A percentile compares a stretch with the other conserved stretches of the same genome.
Conservation (phyloP, 2,797 vertebrate genomes). For the Philypnodon macrostomus region DNA sequence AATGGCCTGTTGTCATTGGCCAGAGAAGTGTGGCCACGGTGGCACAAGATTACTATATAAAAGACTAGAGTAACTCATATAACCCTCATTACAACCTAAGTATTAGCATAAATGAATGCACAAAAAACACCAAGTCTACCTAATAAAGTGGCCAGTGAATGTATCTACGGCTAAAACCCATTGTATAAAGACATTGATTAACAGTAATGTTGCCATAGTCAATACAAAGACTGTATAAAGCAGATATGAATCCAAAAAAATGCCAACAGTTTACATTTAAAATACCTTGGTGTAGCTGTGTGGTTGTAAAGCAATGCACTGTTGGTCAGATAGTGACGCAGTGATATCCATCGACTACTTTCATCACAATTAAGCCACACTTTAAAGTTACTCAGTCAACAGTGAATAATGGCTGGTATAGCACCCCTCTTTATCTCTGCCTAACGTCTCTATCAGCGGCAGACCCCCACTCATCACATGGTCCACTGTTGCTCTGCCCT, state of each 20-base stretch:
- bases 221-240: not conserved
- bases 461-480: constrained; percentile 34
- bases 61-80: too few relatives aligned
- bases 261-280: not conserved
- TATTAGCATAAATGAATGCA: too few relatives aligned
- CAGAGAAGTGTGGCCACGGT: too few relatives aligned
- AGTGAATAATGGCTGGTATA: constrained; percentile 9
- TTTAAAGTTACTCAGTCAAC: constrained; percentile 39
- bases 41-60: too few relatives aligned
- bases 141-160: too few relatives aligned
- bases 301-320: too few relatives aligned
- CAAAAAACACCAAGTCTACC: too few relatives aligned
- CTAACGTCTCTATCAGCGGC: constrained; percentile 42
- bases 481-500: constrained; percentile 32
- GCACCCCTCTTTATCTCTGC: constrained; percentile 34
- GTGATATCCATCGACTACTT: constrained; percentile 20
- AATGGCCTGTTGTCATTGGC: too few relatives aligned
- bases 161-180: constrained; percentile 2
- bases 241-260: constrained; percentile 22
- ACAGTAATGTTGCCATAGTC: constrained; percentile 1
- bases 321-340: not conserved
- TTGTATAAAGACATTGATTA: not conserved
- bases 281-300: too few relatives aligned
- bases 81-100: too few relatives aligned
- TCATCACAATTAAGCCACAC: constrained; percentile 41